phyloP scores from a whole-genome alignment of 2,113 vertebrate species.

The Macaca fascicularis region DNA sequence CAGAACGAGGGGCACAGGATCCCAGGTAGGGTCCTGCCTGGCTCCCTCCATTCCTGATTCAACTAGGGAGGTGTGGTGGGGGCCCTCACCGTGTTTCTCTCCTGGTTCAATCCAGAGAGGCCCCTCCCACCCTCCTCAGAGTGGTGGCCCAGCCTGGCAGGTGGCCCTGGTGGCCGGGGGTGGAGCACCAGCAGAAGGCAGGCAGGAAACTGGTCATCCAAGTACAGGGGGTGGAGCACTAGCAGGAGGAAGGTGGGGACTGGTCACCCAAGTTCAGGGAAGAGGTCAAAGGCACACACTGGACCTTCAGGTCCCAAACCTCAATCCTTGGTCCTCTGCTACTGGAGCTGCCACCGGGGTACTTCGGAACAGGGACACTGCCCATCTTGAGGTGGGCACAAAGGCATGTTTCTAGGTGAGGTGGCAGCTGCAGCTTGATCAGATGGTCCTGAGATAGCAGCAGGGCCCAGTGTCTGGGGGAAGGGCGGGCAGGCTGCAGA shows the following conservation, averaged over 20 bases:
- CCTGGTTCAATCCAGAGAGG: neutral
- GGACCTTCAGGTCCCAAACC: neutral
- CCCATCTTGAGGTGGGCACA: neutral
- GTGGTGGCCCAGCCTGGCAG: neutral
- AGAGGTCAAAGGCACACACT: neutral
- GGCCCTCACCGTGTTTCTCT: neutral
- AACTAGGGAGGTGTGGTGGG: fast-evolving
- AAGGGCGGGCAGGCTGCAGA: neutral
- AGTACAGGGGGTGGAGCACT: neutral
- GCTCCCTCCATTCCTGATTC: neutral
- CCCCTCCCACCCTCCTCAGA: fast-evolving
- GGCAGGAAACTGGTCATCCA: neutral
- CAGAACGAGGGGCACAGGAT: neutral
- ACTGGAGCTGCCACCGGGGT: neutral
- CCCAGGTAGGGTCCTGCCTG: neutral
- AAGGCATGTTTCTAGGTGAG: neutral
- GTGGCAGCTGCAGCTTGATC: neutral
- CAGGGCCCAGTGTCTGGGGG: neutral
- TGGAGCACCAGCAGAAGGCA: neutral
- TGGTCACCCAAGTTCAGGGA: neutral
- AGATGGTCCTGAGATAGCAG: neutral
- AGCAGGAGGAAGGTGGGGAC: neutral
- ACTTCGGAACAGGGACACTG: neutral
- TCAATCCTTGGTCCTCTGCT: neutral
- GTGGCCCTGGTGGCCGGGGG: neutral